phyloP scores from a whole-genome alignment of 2,888 invertebrate genomes.

The Tenthredo amoena region DNA sequence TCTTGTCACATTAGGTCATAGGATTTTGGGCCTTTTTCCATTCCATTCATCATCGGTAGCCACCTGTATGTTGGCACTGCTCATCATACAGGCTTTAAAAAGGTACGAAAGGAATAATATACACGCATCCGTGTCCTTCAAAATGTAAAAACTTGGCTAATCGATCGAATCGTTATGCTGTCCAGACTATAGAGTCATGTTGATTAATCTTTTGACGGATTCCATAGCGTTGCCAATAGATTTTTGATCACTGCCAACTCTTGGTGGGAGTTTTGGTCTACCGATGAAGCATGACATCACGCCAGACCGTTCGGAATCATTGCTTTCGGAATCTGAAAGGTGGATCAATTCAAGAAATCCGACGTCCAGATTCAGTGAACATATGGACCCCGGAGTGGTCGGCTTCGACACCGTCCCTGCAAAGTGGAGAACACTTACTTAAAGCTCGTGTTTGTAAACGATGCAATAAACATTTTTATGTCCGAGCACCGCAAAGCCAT shows the following conservation, averaged over 20 bases:
- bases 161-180: conserved; percentile 24
- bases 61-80: background rate
- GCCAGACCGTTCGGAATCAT: background rate
- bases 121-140: conserved; percentile 12
- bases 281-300: background rate
- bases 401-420: background rate
- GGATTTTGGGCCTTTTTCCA: background rate
- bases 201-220: conserved; percentile 33
- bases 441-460: background rate
- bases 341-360: background rate
- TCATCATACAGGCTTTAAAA: background rate
- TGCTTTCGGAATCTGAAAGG: conserved; percentile 7
- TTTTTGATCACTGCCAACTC: conserved; percentile 29
- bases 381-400: background rate
- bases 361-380: background rate
- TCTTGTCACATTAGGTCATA: background rate
- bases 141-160: background rate
- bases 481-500: background rate
- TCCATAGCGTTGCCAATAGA: conserved; percentile 20
- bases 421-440: background rate
- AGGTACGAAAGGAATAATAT: background rate
- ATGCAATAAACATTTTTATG: background rate
- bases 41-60: background rate
- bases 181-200: background rate
- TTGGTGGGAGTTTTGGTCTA: conserved; percentile 10